Conservation (phyloP, 2,113 vertebrate species). For the Odobenus rosmarus region DNA sequence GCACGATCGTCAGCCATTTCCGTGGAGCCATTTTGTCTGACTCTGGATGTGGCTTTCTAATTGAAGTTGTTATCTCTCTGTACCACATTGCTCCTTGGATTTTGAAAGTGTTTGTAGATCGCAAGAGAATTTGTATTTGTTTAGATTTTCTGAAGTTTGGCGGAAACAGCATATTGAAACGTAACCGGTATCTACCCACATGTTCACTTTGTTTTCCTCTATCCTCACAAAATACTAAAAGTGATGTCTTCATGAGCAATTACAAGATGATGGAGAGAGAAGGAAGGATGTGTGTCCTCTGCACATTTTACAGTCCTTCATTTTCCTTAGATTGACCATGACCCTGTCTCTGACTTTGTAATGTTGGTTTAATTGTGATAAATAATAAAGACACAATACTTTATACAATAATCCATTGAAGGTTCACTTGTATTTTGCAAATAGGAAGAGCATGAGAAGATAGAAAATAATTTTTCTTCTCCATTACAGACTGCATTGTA, state of each 20-base stretch:
- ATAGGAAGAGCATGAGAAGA: not conserved
- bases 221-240: not conserved
- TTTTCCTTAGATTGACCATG: not conserved
- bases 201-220: not conserved
- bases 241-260: not conserved
- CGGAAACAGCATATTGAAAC: conserved; percentile 35
- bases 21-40: not conserved
- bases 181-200: not conserved
- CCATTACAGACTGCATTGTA: not conserved
- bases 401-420: not conserved
- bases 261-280: not conserved
- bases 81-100: not conserved
- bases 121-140: conserved; percentile 42
- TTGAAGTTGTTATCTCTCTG: conserved; percentile 42
- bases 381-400: not conserved
- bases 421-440: not conserved
- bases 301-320: not conserved
- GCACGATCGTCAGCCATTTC: not conserved
- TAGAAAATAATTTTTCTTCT: conserved; percentile 37
- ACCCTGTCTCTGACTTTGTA: not conserved
- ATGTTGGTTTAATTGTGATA: conserved; percentile 8
- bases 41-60: conserved; percentile 22
- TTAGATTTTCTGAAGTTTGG: conserved; percentile 45
- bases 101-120: conserved; percentile 56
- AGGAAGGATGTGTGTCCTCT: not conserved